Conservation (phyloP, 2,113 vertebrate genomes). For the Campylomormyrus tamandua region DNA sequence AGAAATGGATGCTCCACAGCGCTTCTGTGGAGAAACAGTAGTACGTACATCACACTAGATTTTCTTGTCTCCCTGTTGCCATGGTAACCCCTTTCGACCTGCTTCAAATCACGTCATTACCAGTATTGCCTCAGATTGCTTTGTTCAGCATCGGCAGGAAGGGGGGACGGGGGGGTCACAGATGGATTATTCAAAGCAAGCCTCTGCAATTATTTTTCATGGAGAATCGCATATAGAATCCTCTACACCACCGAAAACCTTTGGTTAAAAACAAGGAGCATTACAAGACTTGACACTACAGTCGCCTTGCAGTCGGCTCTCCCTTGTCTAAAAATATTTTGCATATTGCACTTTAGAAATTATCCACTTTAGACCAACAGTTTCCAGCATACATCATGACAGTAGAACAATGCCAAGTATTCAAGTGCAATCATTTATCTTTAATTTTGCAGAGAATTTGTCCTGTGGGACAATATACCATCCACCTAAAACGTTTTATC, state of each 20-base stretch:
- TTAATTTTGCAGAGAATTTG: background rate
- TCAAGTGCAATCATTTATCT: background rate
- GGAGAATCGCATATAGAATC: background rate
- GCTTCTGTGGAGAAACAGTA: background rate
- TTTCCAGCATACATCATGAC: background rate
- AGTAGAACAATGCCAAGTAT: background rate
- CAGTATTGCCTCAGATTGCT: background rate
- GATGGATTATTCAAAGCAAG: background rate
- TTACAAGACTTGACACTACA: background rate
- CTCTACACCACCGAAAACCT: background rate
- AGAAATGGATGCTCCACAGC: slow-evolving; percentile 15
- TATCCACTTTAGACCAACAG: background rate
- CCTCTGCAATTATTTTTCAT: background rate
- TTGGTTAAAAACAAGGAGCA: background rate
- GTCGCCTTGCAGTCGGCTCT: background rate
- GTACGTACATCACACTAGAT: background rate
- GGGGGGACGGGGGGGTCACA: background rate
- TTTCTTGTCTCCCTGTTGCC: slow-evolving; percentile 14
- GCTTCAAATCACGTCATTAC: slow-evolving; percentile 21
- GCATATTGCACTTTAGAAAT: background rate
- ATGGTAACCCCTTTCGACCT: slow-evolving; percentile 20
- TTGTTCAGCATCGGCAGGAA: background rate
- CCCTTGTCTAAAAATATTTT: background rate
- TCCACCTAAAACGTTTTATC: background rate
- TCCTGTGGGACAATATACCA: background rate